Evolutionary conservation across 2,797 vertebrate species (phyloP), one percentile per base, ranked within the genome.

Genomic region (Helarctos malayanus): DNA sequence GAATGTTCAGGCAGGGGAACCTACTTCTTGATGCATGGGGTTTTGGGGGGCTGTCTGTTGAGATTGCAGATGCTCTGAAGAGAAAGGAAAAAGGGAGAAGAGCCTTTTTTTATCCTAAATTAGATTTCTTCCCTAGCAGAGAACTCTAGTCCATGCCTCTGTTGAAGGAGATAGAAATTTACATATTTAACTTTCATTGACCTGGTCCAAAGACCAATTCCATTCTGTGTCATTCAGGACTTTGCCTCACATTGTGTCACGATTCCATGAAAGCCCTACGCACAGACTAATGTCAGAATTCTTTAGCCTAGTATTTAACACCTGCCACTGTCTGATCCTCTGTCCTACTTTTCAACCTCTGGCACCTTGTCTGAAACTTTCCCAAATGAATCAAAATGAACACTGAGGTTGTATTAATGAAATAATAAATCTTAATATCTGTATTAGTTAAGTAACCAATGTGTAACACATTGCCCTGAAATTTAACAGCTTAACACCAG

Each of bases 291-390:
- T 65, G 47, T 54, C 25, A 29, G 16, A 59, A 89, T 65, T 2
- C 83, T 68, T 89, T 61, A 27, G 32, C 27, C 47, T 59, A 9
- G 1, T 19, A 47, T 76, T 38, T 61, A 75, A n/a, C 25, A 86
- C 47, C 19, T 84, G 57, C 52, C 86, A 79, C 56, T 15, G 5
- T 25, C 80, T 18, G 19, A 27, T 38, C 57, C 78, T 56, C 12
- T 56, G 57, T 93, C 87, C 45, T 93, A 14, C 49, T 82, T 86
- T 78, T 68, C 79, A 75, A 2, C 41, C 86, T 89, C 83, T 71
- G n/a, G 21, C 27, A 84, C 38, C 14, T 38, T 90, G 68, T 19
- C 89, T 94, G 38, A 76, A 79, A 78, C 76, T 63, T 94, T 45
- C 65, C n/a, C 63, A 63, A 49, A 76, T 63, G 45, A 83, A 38